A percentile compares a stretch with the other conserved stretches of the same genome.
Conservation (phyloP, 2,113 vertebrate species). For the Falcunculus frontatus region DNA sequence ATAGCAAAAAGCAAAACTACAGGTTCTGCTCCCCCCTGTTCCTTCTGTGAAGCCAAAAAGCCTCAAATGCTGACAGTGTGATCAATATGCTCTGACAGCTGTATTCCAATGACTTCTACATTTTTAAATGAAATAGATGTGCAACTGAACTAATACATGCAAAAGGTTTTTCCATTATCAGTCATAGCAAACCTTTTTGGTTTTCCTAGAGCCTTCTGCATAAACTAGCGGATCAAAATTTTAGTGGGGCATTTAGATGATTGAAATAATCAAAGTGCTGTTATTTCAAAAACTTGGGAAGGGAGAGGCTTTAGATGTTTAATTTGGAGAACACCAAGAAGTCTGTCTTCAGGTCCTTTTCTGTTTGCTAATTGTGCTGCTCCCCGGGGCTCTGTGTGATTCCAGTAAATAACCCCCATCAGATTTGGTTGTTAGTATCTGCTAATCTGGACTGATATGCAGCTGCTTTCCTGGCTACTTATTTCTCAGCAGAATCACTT, state of each 20-base stretch:
- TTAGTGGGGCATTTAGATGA: neutral
- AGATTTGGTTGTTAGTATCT: neutral
- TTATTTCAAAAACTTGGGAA: neutral
- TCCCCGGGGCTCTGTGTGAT: neutral
- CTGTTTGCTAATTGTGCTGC: neutral
- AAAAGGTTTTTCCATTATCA: neutral
- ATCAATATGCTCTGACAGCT: neutral
- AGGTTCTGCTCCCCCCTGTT: neutral
- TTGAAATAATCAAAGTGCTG: neutral
- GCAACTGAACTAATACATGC: neutral
- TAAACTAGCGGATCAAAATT: neutral
- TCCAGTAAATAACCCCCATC: neutral
- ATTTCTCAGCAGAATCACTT: neutral
- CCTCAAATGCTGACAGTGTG: neutral
- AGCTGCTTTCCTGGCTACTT: neutral
- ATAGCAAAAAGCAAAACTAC: neutral
- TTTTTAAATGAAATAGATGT: neutral
- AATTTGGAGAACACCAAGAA: neutral
- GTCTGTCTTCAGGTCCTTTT: neutral
- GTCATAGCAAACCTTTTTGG: neutral
- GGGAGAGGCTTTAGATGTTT: neutral
- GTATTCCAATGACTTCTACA: neutral
- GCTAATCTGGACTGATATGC: neutral
- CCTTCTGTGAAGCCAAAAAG: neutral
- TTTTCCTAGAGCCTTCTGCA: neutral